Base-by-base conservation (phyloP, 92 coral and sea anemone genomes). In the Umimayanthus kanabou region DNA sequence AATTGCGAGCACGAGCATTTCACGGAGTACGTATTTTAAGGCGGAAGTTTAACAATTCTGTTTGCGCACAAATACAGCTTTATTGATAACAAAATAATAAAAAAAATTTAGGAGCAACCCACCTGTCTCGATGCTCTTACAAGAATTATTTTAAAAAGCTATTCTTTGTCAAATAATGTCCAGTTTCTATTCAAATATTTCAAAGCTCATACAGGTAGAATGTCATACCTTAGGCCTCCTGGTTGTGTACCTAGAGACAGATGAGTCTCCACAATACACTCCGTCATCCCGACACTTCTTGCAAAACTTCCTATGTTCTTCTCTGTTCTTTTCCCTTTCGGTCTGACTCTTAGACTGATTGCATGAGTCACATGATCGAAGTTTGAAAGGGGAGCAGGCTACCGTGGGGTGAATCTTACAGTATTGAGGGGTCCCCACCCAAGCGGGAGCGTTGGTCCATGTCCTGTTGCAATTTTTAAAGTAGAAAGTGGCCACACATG, bases 401-500 rank as follows among this genome's bases (percentile, higher is more conserved):
- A 77, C 77, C 0, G 6, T 6, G 6, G 49, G 9, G 45, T 88
- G 80, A 20, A 23, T 70, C 14, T 16, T 47, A 33, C 95, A 92
- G 18, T 18, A 8, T 71, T 92, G 95, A 22, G 25, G 84, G 18
- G 47, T 79, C 3, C 85, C 89, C 42, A 83, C 76, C 89, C 92
- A 90, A 49, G 93, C 88, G n/a, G 85, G 76, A 26, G 67, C 79
- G 55, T 89, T 92, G 39, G 77, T 80, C 95, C 95, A 92, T 45
- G 80, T 77, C 42, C 45, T 81, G 26, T 76, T 43, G 72, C 95
- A 90, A 42, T 37, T 66, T 57, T 13, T 16, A 33, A 92, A 92
- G 77, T 89, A 88, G 42, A 87, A 92, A 39, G 80, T 86, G n/a
- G 91, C 94, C 49, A 87, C 42, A 84, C 94, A 92, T 22, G 94